Evolutionary conservation across 2,113 vertebrate species (phyloP), one percentile per base, ranked within the genome.

Genomic region (Phrynosoma blainvillii): DNA sequence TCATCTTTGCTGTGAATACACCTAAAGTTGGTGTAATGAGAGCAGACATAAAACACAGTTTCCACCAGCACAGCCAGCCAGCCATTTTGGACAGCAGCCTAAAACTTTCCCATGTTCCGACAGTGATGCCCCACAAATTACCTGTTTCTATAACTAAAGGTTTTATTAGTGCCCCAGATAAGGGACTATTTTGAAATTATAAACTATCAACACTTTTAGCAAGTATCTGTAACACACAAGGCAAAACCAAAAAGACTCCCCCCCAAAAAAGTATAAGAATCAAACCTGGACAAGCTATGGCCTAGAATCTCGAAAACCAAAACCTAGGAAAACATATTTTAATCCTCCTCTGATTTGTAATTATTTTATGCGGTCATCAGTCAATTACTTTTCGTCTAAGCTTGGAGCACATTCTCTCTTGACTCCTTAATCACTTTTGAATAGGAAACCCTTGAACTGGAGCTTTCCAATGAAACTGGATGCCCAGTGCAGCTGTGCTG

Each of bases 281-380:
- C 56, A 59, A 59, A 59, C 56, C 56, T 59, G 56, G 56, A 59
- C 2, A 59, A 59, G 2, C 59, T 62, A 30, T 5, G 82, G 4
- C 16, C 66, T 52, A 84, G 47, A 73, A 56, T 13, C 30, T 84
- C 23, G 66, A 20, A 52, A 21, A 71, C 25, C 25, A 36, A 82
- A 36, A 47, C 54, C 52, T 25, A 25, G 32, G 30, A 42, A 73
- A 3, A 98, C 98, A 95, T 98, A 98, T 89, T 99, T 98, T 91
- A 99, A 94, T 86, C 98, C 98, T 87, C 98, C 98, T 98, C 98
- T 98, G 86, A 78, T 93, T 93, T 23, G 88, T 27, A 93, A 30
- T 54, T 76, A 76, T 75, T 87, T 82, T 77, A 83, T 20, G 11
- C 18, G 1, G 86, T 91, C 40, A 77, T 76, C 27, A 54, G 13